Evolutionary conservation across 2,797 vertebrate species (phyloP), one percentile per base, ranked within the genome.

Genomic region (Orientallactaga sibirica): DNA sequence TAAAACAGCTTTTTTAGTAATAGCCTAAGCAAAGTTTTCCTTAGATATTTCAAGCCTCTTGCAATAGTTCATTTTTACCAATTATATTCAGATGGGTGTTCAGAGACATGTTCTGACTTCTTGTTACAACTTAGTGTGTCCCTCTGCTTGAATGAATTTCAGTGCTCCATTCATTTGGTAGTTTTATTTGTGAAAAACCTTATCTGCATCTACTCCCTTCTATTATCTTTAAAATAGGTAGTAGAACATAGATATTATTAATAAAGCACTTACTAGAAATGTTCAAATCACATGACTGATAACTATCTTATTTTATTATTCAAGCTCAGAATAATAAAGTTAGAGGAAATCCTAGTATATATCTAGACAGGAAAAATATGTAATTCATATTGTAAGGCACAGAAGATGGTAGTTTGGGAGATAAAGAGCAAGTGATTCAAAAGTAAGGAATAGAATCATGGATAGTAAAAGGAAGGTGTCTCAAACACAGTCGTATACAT

Each of bases 191-290:
- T 70, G 79, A 93, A 92, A 96, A 75, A 87, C 58, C 22, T 86
- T 90, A 94, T 95, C 84, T 92, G 16, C 24, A 62, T 7, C 76
- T 55, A 76, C 37, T 84, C 33, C 20, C 24, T 52, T 86, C 43
- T n/a, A n/a, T 96, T 94, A 92, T 87, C n/a, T 88, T 88, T 91
- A 91, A 92, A 84, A 62, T 15, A 73, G 76, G 52, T 70, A 85
- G 81, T 11, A 52, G 68, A 81, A 76, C 76, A 82, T 78, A 61
- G n/a, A 52, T 97, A 81, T 86, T 81, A 16, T 75, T 95, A 87
- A 89, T 27, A 75, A 48, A 75, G 20, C 15, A 83, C 3, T 1
- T 74, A 22, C 67, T 43, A 48, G 73, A 92, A 92, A 82, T 76
- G 33, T 12, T 43, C 25, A 81, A 92, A 25, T 52, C 12, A 24